Percentiles rank a stretch among this genome's conserved stretches.
These are phyloP conservation scores for Odocoileus hemionus DNA, from an alignment of 2,113 vertebrate species.

Conservation along the genomic window DNA sequence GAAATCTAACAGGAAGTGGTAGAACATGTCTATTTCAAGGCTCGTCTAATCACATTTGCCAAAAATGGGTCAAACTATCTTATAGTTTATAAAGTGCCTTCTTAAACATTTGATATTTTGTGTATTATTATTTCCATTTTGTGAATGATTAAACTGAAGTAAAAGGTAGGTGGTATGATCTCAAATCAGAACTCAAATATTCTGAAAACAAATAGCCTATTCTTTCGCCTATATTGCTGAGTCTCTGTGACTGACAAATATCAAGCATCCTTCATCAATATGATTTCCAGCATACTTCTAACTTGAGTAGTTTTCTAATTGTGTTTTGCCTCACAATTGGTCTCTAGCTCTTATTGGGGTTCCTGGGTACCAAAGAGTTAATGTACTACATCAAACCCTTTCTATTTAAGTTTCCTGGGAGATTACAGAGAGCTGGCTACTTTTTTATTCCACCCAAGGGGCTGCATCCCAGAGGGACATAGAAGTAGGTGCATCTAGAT, in stretches of 20 bases:
- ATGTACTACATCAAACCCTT: not conserved
- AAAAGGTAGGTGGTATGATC: not conserved
- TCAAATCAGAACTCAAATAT: not conserved
- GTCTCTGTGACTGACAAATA: not conserved
- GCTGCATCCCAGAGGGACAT: not conserved
- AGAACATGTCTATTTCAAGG: not conserved
- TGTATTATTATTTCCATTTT: not conserved
- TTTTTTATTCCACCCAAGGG: not conserved
- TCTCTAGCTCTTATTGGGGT: not conserved
- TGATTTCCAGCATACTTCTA: not conserved
- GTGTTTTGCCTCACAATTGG: not conserved
- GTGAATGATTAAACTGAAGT: not conserved
- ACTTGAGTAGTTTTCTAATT: not conserved
- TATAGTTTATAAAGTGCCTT: not conserved
- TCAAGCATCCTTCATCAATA: not conserved
- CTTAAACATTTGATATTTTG: not conserved
- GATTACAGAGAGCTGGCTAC: not conserved
- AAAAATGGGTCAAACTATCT: not conserved
- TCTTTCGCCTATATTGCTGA: not conserved
- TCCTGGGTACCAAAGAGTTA: not conserved
- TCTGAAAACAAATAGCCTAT: not conserved
- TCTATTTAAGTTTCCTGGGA: not conserved
- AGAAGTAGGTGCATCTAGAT: not conserved
- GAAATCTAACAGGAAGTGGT: not conserved
- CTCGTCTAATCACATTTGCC: not conserved